Base-by-base conservation (phyloP, 2,113 vertebrate genomes). In the Baryphthengus martii region DNA sequence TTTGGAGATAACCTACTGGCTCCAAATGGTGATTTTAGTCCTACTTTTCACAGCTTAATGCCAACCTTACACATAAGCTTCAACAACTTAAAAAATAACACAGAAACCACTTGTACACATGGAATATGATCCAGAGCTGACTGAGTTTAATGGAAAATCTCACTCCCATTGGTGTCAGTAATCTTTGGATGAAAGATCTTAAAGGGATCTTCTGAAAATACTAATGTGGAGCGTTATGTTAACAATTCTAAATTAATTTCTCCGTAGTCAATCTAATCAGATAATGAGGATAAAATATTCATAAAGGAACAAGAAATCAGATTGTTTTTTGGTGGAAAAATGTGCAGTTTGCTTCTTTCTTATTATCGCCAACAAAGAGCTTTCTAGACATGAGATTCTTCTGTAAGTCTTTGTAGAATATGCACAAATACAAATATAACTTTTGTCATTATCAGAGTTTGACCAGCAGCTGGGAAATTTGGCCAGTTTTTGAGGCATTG, bases 31-130 rank as follows among this genome's bases (percentile, higher is more conserved):
- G 88, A 88, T 68, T 93, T 88, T 89, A 81, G 68, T 87, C 82
- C 68, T 73, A 26, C 31, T 88, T 75, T 88, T 96, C 88, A 86
- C 95, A 96, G 90, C 67, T 90, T 93, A 94, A 84, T 89, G 80
- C 89, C 88, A 96, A 56, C 73, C 83, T 86, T 29, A 88, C 8
- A 93, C 89, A 94, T 82, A 94, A 93, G 14, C 47, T 92, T 65
- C 0, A 0, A 52, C 29, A 85, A 75, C 87, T 87, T 52, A 59
- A 89, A 84, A 95, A 90, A 72, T 81, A 91, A 66, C 28, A 78
- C 0, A 0, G 42, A 77, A 93, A 50, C 19, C 28, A 81, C 26
- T 78, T 77, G 75, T 88, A 85, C 85, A 81, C 50, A 71, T 33
- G 53, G 50, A 90, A 71, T 35, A 18, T 24, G 19, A 88, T 92